Evolutionary conservation across 1,140 invertebrate genomes (phyloP).

Genomic region (Bombus superbus): DNA sequence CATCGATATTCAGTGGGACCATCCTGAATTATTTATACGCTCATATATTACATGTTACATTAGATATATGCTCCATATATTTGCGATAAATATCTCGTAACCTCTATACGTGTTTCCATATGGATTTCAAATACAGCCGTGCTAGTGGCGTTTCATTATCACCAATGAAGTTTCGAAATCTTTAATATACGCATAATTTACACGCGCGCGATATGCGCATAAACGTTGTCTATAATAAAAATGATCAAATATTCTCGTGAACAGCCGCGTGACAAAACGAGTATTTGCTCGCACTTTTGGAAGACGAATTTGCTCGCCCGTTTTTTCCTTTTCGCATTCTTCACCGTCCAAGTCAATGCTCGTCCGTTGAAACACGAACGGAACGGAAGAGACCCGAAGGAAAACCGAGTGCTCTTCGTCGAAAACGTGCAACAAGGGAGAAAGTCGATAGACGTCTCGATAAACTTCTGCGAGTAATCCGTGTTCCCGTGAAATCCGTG

Average conservation of each 20-base stretch:
- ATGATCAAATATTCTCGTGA: too few species aligned
- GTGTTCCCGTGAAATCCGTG: conserved; percentile 18
- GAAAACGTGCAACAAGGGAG: background rate
- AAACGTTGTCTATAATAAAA: too few species aligned
- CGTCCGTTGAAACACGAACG: background rate
- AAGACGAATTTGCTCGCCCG: background rate
- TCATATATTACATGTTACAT: too few species aligned
- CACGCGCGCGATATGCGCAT: background rate
- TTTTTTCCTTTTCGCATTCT: background rate
- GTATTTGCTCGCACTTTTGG: background rate
- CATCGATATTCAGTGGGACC: too few species aligned
- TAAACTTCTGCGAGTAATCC: background rate
- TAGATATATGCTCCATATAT: too few species aligned
- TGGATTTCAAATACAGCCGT: background rate
- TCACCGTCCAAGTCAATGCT: background rate
- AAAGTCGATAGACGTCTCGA: conserved; percentile 18
- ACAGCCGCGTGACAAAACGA: background rate
- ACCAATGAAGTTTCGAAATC: background rate
- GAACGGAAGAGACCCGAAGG: background rate
- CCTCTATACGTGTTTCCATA: background rate
- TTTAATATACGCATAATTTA: background rate
- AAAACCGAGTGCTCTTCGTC: background rate
- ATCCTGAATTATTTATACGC: too few species aligned
- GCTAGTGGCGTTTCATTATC: background rate
- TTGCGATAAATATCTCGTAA: too few species aligned